Evolutionary conservation across 2,888 invertebrate species (phyloP).

Genomic region (Endotricha flammealis): DNA sequence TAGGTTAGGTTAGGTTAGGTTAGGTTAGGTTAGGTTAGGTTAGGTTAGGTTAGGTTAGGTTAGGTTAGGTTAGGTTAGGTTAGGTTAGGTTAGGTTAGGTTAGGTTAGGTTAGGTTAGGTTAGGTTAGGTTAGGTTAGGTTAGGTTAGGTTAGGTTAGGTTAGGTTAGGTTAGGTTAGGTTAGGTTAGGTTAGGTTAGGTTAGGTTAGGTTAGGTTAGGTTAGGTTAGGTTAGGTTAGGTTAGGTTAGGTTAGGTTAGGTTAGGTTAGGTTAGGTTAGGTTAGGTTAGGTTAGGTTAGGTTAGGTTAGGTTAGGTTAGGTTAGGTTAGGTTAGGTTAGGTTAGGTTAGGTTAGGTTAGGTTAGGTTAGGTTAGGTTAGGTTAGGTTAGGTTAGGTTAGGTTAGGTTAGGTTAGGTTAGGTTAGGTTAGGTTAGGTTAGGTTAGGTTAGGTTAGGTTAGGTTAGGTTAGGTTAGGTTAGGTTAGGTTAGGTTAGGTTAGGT

Average conservation of each 20-base stretch:
- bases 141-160: conserved; percentile 21
- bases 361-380: conserved; percentile 18
- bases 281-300: conserved; percentile 22
- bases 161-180: conserved; percentile 20
- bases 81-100: conserved; percentile 19
- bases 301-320: conserved; percentile 22
- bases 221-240: conserved; percentile 19
- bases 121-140: conserved; percentile 16
- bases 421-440: conserved; percentile 23
- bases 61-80: conserved; percentile 19
- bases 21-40: conserved; percentile 10
- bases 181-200: conserved; percentile 19
- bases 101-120: conserved; percentile 19
- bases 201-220: conserved; percentile 20
- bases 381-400: conserved; percentile 11
- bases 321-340: conserved; percentile 22
- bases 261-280: conserved; percentile 21
- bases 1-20: conserved; percentile 13
- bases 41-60: conserved; percentile 14
- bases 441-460: conserved; percentile 22
- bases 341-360: conserved; percentile 22
- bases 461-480: conserved; percentile 23
- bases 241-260: conserved; percentile 20
- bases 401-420: conserved; percentile 13
- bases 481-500: conserved; percentile 22